Evolutionary conservation across 2,797 vertebrate genomes (phyloP).

Genomic region (Anisognathus igniventris): DNA sequence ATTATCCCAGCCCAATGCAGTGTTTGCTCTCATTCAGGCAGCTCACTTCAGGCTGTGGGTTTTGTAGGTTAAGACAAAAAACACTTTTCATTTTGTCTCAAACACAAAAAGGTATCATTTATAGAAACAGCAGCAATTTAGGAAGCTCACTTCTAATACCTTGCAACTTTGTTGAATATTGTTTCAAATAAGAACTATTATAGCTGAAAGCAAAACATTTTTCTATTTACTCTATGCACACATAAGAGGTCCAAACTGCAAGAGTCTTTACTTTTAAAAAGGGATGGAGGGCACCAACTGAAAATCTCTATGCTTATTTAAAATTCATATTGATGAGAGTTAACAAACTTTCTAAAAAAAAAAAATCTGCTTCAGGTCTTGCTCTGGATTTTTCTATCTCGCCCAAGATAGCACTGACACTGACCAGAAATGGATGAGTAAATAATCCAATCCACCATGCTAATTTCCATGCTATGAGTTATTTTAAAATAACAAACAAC

Average conservation of each 20-base stretch:
- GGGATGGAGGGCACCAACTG: neutral
- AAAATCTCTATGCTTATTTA: neutral
- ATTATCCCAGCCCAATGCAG: neutral
- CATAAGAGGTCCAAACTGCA: neutral
- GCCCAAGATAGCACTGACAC: neutral
- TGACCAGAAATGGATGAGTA: neutral
- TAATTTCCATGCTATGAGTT: neutral
- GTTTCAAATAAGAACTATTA: neutral
- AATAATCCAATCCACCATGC: neutral
- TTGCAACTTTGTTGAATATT: neutral
- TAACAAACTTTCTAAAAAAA: neutral
- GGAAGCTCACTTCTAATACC: neutral
- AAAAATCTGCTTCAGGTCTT: neutral
- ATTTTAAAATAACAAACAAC: conserved; percentile 23
- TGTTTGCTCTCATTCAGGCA: neutral
- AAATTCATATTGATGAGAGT: neutral
- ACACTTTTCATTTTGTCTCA: neutral
- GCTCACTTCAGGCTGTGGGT: neutral
- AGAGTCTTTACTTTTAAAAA: neutral
- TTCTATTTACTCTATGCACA: neutral
- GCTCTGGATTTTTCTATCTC: neutral
- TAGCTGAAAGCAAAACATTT: neutral
- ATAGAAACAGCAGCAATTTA: neutral
- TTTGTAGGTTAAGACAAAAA: neutral
- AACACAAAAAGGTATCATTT: neutral